Conservation (phyloP, 2,888 invertebrate species). For the Pteria penguin region DNA sequence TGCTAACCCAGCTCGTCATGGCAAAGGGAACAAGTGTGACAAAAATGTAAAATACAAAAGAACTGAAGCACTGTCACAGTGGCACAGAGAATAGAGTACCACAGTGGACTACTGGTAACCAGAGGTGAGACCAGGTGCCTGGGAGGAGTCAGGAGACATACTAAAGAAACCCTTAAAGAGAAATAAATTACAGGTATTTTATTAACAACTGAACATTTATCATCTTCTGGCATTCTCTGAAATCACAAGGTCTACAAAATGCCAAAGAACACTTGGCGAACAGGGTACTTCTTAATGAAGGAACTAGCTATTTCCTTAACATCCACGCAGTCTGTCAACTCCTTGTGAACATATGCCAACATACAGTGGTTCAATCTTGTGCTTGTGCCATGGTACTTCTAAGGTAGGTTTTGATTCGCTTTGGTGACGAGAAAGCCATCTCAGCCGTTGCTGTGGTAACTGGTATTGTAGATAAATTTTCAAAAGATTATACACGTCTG, state of each 20-base stretch:
- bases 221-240: not conserved
- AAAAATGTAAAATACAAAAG: not conserved
- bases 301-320: not conserved
- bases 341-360: not conserved
- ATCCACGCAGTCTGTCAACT: not conserved
- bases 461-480: not conserved
- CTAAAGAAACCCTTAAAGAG: not conserved
- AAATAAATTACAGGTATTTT: not conserved
- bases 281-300: not conserved
- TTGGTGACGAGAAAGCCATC: not conserved
- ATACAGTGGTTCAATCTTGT: not conserved
- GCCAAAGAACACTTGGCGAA: not conserved
- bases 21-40: not conserved
- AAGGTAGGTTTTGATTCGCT: conserved; percentile 7
- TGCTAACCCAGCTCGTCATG: too few species aligned
- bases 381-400: not conserved
- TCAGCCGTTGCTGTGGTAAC: not conserved
- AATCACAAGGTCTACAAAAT: not conserved
- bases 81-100: not conserved
- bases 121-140: not conserved
- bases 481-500: not conserved
- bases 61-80: not conserved
- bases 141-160: not conserved
- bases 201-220: not conserved
- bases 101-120: not conserved